Evolutionary conservation across 92 coral and sea anemone species (phyloP).

Genomic region (Epizoanthus fatuus): DNA sequence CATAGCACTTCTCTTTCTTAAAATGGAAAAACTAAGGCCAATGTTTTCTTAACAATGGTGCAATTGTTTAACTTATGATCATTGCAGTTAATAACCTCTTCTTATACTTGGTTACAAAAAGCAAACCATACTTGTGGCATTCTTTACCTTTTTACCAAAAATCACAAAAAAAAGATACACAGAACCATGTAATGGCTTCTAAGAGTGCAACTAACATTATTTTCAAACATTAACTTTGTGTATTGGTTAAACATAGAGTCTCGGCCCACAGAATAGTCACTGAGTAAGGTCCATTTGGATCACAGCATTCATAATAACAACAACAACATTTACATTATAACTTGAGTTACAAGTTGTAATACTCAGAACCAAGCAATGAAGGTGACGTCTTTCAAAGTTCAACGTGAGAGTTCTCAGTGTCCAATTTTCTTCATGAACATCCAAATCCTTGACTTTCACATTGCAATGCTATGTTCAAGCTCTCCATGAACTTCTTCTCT

Average conservation of each 20-base stretch:
- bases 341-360: too few species aligned
- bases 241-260: neutral
- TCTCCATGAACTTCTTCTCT: constrained; percentile 9
- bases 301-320: constrained; percentile 31
- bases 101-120: too few species aligned
- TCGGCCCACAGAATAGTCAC: constrained; percentile 4
- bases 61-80: too few species aligned
- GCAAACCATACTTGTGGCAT: too few species aligned
- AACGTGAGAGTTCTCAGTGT: constrained; percentile 1
- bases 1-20: too few species aligned
- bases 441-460: constrained; percentile 13
- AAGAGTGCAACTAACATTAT: constrained; percentile 14
- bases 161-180: neutral
- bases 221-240: constrained; percentile 22
- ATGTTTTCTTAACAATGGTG: too few species aligned
- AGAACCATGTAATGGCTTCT: constrained; percentile 16
- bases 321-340: neutral
- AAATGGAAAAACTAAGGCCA: too few species aligned
- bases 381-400: constrained; percentile 9
- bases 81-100: too few species aligned
- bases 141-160: too few species aligned
- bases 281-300: constrained; percentile 27
- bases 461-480: constrained; percentile 16
- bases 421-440: constrained; percentile 29
- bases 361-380: constrained; percentile 11